Percentiles rank a stretch among this genome's conserved stretches.
Conservation (phyloP, 2,113 vertebrate genomes). For the Thunnus thynnus region DNA sequence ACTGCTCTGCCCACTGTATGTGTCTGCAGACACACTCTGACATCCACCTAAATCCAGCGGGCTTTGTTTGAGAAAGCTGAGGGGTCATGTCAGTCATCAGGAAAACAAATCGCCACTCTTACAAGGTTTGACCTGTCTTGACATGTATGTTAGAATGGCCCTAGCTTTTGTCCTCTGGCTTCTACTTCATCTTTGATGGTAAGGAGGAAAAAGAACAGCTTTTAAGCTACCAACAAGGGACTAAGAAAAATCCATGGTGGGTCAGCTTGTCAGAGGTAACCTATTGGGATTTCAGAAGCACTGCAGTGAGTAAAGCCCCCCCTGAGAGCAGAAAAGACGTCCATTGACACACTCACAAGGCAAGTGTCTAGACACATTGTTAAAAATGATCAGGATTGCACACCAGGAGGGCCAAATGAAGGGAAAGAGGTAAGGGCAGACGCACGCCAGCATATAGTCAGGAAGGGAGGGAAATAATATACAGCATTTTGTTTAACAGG, state of each 20-base stretch:
- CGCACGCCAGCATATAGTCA: not conserved
- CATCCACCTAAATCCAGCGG: not conserved
- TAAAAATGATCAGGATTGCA: constrained; percentile 16
- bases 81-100: constrained; percentile 11
- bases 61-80: not conserved
- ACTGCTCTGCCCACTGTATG: not conserved
- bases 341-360: constrained; percentile 43
- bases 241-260: constrained; percentile 67
- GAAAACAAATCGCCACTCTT: not conserved
- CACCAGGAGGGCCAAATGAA: constrained; percentile 15
- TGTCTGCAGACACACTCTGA: not conserved
- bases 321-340: constrained; percentile 44
- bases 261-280: constrained; percentile 64
- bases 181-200: constrained; percentile 58
- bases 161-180: constrained; percentile 47
- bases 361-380: constrained; percentile 23
- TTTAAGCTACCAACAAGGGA: constrained; percentile 64
- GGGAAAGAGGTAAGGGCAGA: constrained; percentile 1
- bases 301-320: constrained; percentile 52
- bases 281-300: constrained; percentile 72
- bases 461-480: constrained; percentile 24
- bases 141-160: not conserved
- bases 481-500: constrained; percentile 46
- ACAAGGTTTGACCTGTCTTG: not conserved
- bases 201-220: constrained; percentile 23